Base-by-base conservation (phyloP, 2,797 vertebrate species). In the Xenops minutus region DNA sequence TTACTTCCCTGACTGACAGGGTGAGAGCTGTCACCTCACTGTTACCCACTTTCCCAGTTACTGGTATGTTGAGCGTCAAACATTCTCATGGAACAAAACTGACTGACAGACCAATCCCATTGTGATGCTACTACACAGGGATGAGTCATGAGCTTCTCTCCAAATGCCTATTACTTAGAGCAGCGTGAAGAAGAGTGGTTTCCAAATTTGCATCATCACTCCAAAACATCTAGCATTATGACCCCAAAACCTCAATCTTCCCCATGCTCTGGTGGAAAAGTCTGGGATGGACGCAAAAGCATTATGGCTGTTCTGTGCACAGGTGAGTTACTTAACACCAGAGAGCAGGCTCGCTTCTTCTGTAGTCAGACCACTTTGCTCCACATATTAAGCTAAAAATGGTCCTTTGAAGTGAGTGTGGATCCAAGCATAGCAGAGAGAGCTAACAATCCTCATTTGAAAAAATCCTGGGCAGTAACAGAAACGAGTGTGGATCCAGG, bases 81-180 rank as follows among this genome's bases (percentile, higher is more conserved):
- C 13, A 10, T 22, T 52, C 23, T 37, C 3, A 1, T 9, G 18
- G n/a, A 67, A 36, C 37, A 64, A 6, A 74, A 43, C 36, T 9
- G 29, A 54, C 1, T 8, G 19, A 71, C 5, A 8, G 43, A 44
- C 29, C 14, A 63, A 12, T 13, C 34, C 18, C 1, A 48, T 9
- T 29, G n/a, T 32, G 29, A 26, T 1, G 10, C 36, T 54, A 37
- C 39, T 58, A 7, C 0, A 1, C 66, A 46, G 48, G 1, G 3
- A 18, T 3, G 13, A 68, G 66, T 20, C 39, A 26, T 0, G 1
- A 74, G n/a, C 20, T 44, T 4, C 58, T 56, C 69, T 49, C 44
- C 61, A 59, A 63, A 59, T 3, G 29, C 15, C 44, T 13, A 10
- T 11, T 62, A 48, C 39, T 46, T 19, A 39, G 9, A 62, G 71